Evolutionary conservation across 2,888 invertebrate genomes (phyloP).

Genomic region (Zelleria hepariella): DNA sequence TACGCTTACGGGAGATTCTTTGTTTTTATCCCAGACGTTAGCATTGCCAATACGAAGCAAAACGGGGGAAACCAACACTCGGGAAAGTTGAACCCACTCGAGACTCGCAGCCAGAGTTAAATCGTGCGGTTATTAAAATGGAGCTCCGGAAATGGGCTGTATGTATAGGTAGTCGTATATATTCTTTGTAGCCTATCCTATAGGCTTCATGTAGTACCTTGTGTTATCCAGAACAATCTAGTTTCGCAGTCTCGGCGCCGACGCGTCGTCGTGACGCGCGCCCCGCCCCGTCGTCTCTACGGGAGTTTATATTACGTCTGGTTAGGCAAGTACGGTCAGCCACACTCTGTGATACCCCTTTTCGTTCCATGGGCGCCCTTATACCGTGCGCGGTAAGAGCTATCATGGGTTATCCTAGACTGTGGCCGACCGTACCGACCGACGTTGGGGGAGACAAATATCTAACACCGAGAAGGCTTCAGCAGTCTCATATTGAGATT

Average conservation of each 20-base stretch:
- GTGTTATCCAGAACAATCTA: slow-evolving; percentile 41
- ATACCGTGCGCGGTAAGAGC: too few relatives aligned
- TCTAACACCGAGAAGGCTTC: slow-evolving; percentile 16
- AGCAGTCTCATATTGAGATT: slow-evolving; percentile 23
- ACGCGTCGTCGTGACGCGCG: slow-evolving; percentile 57
- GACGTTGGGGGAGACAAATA: slow-evolving; percentile 26
- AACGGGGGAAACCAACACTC: neutral
- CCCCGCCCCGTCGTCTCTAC: slow-evolving; percentile 50
- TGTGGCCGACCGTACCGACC: too few relatives aligned
- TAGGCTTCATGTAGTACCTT: neutral
- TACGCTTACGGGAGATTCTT: slow-evolving; percentile 23
- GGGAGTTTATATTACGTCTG: slow-evolving; percentile 35
- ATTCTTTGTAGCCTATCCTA: neutral
- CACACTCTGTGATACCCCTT: too few relatives aligned
- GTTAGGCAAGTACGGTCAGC: slow-evolving; percentile 28
- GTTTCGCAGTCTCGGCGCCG: slow-evolving; percentile 40
- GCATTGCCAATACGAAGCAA: neutral
- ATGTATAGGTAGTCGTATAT: neutral
- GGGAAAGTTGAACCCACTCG: neutral
- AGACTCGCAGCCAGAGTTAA: neutral
- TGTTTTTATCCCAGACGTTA: neutral
- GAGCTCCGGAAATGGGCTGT: neutral
- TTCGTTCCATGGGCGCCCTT: too few relatives aligned
- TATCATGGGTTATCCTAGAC: too few relatives aligned
- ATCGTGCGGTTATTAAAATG: neutral